phyloP scores from a whole-genome alignment of 2,113 vertebrate species.

The Salvelinus namaycush region DNA sequence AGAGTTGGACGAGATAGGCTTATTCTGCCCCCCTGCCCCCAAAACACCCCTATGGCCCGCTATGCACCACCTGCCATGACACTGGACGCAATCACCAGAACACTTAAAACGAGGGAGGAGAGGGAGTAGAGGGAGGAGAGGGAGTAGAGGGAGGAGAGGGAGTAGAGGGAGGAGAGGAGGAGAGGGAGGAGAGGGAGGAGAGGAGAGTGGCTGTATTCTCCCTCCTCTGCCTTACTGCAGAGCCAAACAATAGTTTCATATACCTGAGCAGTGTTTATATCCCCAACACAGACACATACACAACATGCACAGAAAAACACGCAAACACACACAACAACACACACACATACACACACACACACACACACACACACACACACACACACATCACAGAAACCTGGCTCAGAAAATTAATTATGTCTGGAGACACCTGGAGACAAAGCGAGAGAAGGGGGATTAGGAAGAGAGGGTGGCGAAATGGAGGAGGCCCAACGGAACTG shows the following conservation, averaged over 20 bases:
- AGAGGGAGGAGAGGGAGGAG: not conserved
- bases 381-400: no score
- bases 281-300: constrained; percentile 12
- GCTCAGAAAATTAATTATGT: constrained; percentile 42
- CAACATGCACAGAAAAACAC: not conserved
- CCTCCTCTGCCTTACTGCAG: constrained; percentile 17
- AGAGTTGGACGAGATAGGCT: constrained; percentile 24
- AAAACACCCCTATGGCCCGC: no score
- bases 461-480: constrained; percentile 28
- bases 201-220: not conserved
- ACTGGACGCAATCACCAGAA: no score
- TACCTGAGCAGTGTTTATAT: constrained; percentile 47
- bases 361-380: no score
- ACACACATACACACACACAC: no score
- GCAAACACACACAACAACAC: no score
- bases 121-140: not conserved
- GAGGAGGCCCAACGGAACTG: constrained; percentile 52
- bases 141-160: no score
- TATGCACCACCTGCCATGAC: no score
- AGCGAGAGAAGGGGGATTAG: constrained; percentile 12
- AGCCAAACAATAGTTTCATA: constrained; percentile 37
- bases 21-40: not conserved
- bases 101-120: not conserved
- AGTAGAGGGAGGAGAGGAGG: not conserved
- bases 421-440: constrained; percentile 43